Conservation (phyloP, 1,140 invertebrate species). For the Steinernema feltiae region DNA sequence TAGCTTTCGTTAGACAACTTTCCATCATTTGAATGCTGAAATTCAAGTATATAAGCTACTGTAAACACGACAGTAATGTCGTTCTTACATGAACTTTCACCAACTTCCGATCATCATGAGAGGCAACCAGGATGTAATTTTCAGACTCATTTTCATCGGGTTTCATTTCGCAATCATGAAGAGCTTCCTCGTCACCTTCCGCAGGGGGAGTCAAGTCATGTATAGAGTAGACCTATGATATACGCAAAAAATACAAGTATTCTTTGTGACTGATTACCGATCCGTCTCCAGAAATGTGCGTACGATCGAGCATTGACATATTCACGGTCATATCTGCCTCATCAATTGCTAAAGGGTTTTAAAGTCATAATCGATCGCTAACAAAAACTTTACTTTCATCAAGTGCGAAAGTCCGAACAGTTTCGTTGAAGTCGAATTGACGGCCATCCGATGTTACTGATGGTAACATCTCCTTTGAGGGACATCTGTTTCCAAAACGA, state of each 20-base stretch:
- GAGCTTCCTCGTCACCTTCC: too few species aligned
- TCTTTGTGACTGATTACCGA: background rate
- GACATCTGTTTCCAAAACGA: background rate
- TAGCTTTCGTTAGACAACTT: too few species aligned
- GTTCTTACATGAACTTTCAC: too few species aligned
- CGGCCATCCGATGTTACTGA: background rate
- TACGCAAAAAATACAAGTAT: background rate
- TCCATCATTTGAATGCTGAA: too few species aligned
- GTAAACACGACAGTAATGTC: too few species aligned
- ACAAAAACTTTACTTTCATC: background rate
- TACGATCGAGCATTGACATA: background rate
- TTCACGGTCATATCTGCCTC: background rate
- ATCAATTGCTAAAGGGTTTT: background rate
- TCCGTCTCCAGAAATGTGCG: background rate
- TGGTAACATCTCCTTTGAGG: background rate
- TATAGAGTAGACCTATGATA: background rate
- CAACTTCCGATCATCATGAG: too few species aligned
- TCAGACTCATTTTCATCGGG: background rate
- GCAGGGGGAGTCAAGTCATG: too few species aligned
- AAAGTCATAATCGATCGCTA: too few species aligned
- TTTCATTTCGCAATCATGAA: background rate
- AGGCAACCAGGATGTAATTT: too few species aligned
- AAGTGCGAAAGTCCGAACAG: background rate
- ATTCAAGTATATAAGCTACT: too few species aligned
- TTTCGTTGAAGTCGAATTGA: background rate